Base-by-base conservation (phyloP, 2,113 vertebrate genomes). In the Syngnathoides biaculeatus region DNA sequence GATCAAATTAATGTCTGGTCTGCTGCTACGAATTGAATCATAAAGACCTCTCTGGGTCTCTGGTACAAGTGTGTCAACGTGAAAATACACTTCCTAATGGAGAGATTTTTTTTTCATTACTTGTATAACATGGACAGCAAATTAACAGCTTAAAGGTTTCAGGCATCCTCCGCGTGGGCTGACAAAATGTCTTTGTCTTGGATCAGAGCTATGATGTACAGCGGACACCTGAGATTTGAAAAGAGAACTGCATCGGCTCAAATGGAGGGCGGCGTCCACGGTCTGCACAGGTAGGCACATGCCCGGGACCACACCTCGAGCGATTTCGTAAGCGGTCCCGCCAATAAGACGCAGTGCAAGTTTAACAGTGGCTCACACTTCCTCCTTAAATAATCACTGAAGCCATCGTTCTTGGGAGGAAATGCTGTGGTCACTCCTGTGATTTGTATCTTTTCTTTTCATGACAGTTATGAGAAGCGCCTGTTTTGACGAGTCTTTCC, bases 151-250 rank as follows among this genome's bases (percentile, higher is more conserved):
- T 50, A 35, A 35, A 35, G 2, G 30, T 35, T 35, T 35, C 30
- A 6, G 30, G 6, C 30, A 35, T 35, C 30, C 6, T 35, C 30
- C 5, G 12, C 13, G 11, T 13, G 52, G 0, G 1, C 55, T 62
- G 8, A 24, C 50, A 3, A 20, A 7, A 4, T 57, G 22, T 17
- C 20, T 5, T 53, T 17, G 13, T 39, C 35, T 15, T 5, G 8
- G 30, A 15, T 26, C 85, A 99, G 97, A 85, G 94, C 93, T 75
- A 97, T 99, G 97, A 99, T 99, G 97, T 99, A 99, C 74, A 95
- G 94, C 0, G 97, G 97, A 78, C 96, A 99, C 76, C 91, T 99
- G 75, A 98, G 98, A 82, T 99, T 99, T 91, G 97, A 99, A 85
- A 99, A 94, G 90, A 94, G 97, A 87, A 98, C 97, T 0, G 75